A percentile compares a stretch with the other conserved stretches of the same genome.
Conservation (phyloP, 2,113 vertebrate species). For the Dipodomys stephensi region DNA sequence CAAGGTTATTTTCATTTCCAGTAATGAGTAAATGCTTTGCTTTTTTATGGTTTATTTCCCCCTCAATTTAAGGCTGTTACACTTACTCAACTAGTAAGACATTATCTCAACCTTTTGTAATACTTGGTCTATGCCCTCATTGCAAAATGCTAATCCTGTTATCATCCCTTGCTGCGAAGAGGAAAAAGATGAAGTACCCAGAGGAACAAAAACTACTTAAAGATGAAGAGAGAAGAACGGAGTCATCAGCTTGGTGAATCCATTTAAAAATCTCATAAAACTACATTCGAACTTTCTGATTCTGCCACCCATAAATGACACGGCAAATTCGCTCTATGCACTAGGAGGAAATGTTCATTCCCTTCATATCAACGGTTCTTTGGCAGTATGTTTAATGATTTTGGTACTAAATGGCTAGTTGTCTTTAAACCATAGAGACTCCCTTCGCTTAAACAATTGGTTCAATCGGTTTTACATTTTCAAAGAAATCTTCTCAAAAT, state of each 20-base stretch:
- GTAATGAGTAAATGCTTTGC: neutral
- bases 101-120: slow-evolving; percentile 62
- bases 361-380: slow-evolving; percentile 46
- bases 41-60: neutral
- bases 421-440: slow-evolving; percentile 49
- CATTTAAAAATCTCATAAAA: slow-evolving; percentile 15
- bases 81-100: slow-evolving; percentile 20
- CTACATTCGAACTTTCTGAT: neutral
- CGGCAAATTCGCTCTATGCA: neutral
- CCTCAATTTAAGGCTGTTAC: slow-evolving; percentile 39
- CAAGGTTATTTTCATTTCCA: neutral
- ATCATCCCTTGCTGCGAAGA: neutral
- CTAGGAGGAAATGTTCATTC: neutral
- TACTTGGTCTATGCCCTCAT: slow-evolving; percentile 21
- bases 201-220: neutral
- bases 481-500: slow-evolving; percentile 24
- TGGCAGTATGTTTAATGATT: slow-evolving; percentile 20
- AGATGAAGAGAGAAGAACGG: neutral
- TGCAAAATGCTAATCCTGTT: slow-evolving; percentile 54
- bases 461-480: slow-evolving; percentile 63
- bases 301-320: slow-evolving; percentile 18
- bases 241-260: neutral
- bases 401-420: slow-evolving; percentile 42
- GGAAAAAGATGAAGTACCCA: neutral
- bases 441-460: slow-evolving; percentile 63